These are phyloP conservation scores for Piaya cayana DNA, from an alignment of 2,113 vertebrate species.

Conservation along the genomic window DNA sequence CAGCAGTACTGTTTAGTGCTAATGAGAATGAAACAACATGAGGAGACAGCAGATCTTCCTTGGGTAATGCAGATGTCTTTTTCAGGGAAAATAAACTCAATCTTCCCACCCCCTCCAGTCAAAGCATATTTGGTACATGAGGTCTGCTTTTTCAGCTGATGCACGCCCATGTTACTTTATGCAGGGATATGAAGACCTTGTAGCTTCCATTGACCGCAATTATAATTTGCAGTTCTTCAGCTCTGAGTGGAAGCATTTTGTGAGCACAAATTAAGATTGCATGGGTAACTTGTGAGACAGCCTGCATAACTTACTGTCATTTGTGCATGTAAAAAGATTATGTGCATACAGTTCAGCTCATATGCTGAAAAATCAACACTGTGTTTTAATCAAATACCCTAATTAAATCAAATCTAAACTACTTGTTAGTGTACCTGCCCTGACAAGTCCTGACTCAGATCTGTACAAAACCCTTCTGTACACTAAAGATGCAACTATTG, in stretches of 20 bases:
- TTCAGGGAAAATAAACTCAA: not conserved
- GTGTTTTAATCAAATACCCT: not conserved
- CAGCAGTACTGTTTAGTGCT: not conserved
- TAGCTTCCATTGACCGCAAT: not conserved
- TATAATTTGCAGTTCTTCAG: not conserved
- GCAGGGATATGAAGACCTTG: not conserved
- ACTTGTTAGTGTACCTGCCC: not conserved
- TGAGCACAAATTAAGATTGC: not conserved
- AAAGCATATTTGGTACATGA: not conserved
- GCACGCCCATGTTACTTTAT: not conserved
- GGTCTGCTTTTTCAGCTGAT: not conserved
- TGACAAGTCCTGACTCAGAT: not conserved
- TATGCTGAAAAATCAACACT: not conserved
- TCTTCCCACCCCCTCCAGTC: not conserved
- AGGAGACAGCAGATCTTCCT: not conserved
- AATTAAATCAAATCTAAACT: not conserved
- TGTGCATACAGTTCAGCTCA: not conserved
- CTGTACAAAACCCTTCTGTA: not conserved
- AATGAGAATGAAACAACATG: not conserved
- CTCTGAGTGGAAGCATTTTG: not conserved
- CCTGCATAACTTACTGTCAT: conserved; percentile 27
- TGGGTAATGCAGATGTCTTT: not conserved
- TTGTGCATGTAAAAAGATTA: conserved; percentile 7
- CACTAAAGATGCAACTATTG: not conserved
- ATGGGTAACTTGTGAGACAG: not conserved